Base-by-base conservation (phyloP, 2,888 invertebrate genomes). In the Carcina quercana region DNA sequence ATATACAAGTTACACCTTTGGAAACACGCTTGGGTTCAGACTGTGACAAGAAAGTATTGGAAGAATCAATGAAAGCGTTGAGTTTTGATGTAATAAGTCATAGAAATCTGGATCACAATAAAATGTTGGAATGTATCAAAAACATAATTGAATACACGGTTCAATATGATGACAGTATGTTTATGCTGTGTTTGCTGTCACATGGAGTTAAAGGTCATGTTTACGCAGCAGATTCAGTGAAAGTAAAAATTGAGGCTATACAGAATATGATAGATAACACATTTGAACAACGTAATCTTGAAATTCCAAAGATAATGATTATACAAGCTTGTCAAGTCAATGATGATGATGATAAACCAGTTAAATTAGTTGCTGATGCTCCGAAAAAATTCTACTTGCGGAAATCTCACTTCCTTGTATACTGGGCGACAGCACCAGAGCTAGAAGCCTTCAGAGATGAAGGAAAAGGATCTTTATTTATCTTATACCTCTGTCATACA, bases 371-470 rank as follows among this genome's bases (percentile, higher is more conserved):
- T 15, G 55, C 79, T 13, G 83, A 82, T 51, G 55, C 55, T 8
- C 63, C 67, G 5, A 37, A 51, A 13, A 50, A 40, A 32, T 53
- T 50, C 39, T 53, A 62, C 30, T 45, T 73, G 15, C 59, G 59
- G 28, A 80, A 75, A 43, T 57, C 65, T 1, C 71, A 82, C 45
- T 73, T 75, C 24, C 54, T 82, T 3, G 59, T 79, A 8, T 82
- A 65, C 40, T 80, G 75, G 72, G 82, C 83, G 0, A 83, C 82
- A 12, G 72, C 78, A 27, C 75, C 80, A 4, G 71, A 74, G 44
- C 66, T 70, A 51, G 73, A 75, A 48, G 76, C 83, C 3, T 80
- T 53, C 30, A 70, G 83, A 47, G 49, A 62, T 47, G 63, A 61
- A 31, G 40, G 53, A 24, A 49, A 45, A 28, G 84, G 84, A 1